Percentiles rank a stretch among this genome's conserved stretches.
These are phyloP conservation scores for Sander vitreus DNA, from an alignment of 2,113 vertebrate genomes.

Conservation along the genomic window DNA sequence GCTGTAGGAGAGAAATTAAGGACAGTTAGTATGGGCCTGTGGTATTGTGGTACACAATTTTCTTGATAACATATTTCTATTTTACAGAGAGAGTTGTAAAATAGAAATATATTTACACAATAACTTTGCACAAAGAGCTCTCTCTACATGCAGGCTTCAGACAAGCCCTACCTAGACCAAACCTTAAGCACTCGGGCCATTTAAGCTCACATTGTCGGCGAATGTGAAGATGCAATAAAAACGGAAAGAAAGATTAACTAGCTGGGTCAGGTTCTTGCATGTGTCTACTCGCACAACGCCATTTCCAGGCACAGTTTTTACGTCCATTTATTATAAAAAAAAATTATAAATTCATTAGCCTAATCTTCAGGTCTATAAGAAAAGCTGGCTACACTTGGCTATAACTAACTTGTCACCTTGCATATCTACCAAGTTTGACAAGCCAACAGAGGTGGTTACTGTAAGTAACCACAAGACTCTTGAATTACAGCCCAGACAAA, in stretches of 20 bases:
- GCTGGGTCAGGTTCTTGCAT: not conserved
- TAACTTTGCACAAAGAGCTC: conserved; percentile 83
- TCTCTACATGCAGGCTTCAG: conserved; percentile 93
- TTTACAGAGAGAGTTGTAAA: conserved; percentile 94
- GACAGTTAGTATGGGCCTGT: conserved; percentile 99
- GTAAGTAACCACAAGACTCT: not conserved
- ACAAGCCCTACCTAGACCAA: conserved; percentile 55
- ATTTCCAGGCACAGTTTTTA: not conserved
- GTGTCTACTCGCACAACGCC: not conserved
- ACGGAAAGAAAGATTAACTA: conserved; percentile 5
- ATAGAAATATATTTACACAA: conserved; percentile 92
- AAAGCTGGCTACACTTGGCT: not conserved
- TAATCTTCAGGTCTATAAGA: not conserved
- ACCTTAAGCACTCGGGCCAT: conserved; percentile 40
- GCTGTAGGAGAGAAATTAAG: conserved; percentile 99
- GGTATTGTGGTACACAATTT: conserved; percentile 93
- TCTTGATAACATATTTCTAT: conserved; percentile 93
- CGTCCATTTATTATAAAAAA: no score
- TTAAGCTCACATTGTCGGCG: conserved; percentile 21
- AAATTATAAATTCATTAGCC: no score
- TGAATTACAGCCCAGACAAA: conserved; percentile 1
- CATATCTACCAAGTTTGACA: not conserved
- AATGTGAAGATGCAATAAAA: conserved; percentile 31
- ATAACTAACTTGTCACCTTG: not conserved
- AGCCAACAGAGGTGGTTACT: conserved; percentile 8